Evolutionary conservation across 2,797 vertebrate species (phyloP).

Genomic region (Cynopterus sphinx): DNA sequence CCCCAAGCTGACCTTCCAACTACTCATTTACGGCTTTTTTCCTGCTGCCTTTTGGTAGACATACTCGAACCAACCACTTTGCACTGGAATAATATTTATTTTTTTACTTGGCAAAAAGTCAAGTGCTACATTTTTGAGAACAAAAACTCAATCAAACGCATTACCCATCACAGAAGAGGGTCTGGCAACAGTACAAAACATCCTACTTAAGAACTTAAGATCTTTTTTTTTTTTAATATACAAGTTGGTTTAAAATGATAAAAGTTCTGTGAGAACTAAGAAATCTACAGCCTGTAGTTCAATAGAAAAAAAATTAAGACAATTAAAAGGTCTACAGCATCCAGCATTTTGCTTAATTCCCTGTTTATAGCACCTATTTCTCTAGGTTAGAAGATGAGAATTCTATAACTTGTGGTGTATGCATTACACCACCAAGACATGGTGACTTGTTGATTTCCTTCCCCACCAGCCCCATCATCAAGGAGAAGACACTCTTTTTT

Average conservation of each 20-base stretch:
- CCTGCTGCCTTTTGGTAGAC: background rate
- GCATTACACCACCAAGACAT: background rate
- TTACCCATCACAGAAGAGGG: slow-evolving; percentile 69
- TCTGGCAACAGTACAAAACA: slow-evolving; percentile 65
- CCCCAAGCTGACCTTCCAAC: background rate
- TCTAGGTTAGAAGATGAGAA: slow-evolving; percentile 71
- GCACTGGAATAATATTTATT: slow-evolving; percentile 76
- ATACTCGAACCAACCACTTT: slow-evolving; percentile 48
- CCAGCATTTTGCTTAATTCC: slow-evolving; percentile 78
- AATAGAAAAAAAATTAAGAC: slow-evolving; percentile 76
- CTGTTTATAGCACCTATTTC: slow-evolving; percentile 80
- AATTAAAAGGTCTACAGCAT: slow-evolving; percentile 75
- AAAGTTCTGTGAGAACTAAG: slow-evolving; percentile 76
- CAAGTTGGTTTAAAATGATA: slow-evolving; percentile 73
- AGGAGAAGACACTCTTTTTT: background rate
- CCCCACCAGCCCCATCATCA: background rate
- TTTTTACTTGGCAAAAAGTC: slow-evolving; percentile 75
- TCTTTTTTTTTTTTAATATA: slow-evolving; percentile 59
- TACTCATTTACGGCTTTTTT: background rate
- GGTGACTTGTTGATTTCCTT: background rate
- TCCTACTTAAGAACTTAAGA: slow-evolving; percentile 56
- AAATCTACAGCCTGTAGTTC: slow-evolving; percentile 69
- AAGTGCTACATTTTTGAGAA: slow-evolving; percentile 77
- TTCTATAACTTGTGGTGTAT: slow-evolving; percentile 52
- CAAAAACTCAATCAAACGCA: slow-evolving; percentile 69